phyloP scores from a whole-genome alignment of 2,113 vertebrate species.

The Paradisaea rubra region DNA sequence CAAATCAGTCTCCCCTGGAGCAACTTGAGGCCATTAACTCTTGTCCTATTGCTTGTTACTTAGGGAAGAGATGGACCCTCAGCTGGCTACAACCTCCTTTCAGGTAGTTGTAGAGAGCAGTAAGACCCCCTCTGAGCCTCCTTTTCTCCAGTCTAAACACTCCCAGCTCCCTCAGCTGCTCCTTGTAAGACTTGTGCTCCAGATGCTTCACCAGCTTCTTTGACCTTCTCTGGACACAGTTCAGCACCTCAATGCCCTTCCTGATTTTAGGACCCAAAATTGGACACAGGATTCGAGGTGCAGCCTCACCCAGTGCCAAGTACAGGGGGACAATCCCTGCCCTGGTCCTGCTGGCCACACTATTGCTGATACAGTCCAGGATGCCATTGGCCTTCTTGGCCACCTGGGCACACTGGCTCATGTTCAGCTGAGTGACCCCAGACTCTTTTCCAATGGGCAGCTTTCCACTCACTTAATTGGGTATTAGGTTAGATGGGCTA shows the following conservation, averaged over 20 bases:
- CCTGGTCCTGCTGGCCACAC: background rate
- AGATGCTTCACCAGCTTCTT: background rate
- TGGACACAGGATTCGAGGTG: background rate
- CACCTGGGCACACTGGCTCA: background rate
- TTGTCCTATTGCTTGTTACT: background rate
- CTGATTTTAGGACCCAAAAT: background rate
- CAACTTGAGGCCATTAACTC: background rate
- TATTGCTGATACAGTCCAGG: background rate
- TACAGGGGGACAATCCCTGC: background rate
- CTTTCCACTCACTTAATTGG: background rate
- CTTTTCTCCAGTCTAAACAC: background rate
- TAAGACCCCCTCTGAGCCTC: background rate
- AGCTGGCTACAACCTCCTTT: background rate
- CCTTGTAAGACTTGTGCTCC: background rate
- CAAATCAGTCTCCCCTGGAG: background rate
- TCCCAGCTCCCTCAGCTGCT: background rate
- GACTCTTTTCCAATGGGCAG: background rate
- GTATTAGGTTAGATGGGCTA: background rate
- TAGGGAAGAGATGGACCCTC: background rate
- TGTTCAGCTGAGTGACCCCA: background rate
- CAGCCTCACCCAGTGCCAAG: background rate
- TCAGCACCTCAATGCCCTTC: background rate
- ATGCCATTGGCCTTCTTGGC: background rate
- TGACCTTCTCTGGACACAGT: background rate
- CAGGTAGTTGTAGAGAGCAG: background rate